A percentile compares a stretch with the other conserved stretches of the same genome.
phyloP scores from a whole-genome alignment of 1,140 invertebrate species.

The Eufriesea mexicana region DNA sequence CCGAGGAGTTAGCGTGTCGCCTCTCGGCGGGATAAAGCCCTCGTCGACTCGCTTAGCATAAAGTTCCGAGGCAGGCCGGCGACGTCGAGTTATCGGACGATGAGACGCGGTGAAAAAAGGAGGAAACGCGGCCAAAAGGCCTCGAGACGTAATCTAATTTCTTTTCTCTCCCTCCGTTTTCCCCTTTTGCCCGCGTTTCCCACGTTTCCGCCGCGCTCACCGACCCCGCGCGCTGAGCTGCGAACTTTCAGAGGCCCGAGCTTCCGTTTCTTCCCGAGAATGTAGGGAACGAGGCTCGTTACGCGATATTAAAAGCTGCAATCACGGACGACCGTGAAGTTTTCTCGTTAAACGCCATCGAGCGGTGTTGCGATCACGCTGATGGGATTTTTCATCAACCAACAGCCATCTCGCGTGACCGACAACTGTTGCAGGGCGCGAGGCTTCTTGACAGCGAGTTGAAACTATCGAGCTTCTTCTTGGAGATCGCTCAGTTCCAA shows the following conservation, averaged over 20 bases:
- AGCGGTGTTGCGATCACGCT: background rate
- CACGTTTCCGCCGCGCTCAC: no score
- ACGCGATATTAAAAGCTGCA: conserved; percentile 26
- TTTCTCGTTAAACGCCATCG: conserved; percentile 8
- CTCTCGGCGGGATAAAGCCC: conserved; percentile 36
- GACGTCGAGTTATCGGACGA: conserved; percentile 8
- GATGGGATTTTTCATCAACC: background rate
- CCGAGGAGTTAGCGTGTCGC: conserved; percentile 36
- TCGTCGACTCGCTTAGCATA: conserved; percentile 34
- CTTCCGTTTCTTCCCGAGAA: background rate
- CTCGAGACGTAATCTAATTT: background rate
- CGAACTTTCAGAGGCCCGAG: background rate
- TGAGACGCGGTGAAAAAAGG: background rate
- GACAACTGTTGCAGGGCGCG: background rate
- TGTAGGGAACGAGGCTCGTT: background rate
- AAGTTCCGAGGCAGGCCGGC: conserved; percentile 4
- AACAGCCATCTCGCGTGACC: background rate
- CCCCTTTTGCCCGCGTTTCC: background rate
- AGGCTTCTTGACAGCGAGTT: background rate
- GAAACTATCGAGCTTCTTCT: no score
- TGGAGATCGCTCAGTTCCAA: no score
- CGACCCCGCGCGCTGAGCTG: no score
- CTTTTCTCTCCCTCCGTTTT: background rate
- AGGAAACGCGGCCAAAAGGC: background rate
- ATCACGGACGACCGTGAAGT: conserved; percentile 6